A percentile compares a stretch with the other conserved stretches of the same genome.
phyloP scores from a whole-genome alignment of 2,113 vertebrate genomes.

The Phaethon lepturus region DNA sequence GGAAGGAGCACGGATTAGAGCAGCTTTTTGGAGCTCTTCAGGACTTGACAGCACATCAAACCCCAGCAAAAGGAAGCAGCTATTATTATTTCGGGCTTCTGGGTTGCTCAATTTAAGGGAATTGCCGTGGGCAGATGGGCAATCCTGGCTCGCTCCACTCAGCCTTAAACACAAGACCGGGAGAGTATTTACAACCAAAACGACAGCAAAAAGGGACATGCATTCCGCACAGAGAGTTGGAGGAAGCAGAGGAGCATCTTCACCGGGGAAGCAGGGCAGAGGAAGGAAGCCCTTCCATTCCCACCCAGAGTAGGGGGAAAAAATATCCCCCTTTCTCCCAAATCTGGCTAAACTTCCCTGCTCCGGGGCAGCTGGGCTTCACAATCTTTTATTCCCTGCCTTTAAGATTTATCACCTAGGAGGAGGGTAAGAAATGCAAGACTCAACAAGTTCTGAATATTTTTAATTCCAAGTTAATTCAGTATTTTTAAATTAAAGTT shows the following conservation, averaged over 20 bases:
- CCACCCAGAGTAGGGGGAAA: accelerated
- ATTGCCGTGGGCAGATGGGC: not conserved
- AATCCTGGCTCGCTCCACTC: accelerated
- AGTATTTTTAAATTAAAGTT: not conserved
- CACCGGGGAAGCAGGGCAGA: not conserved
- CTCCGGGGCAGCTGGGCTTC: accelerated
- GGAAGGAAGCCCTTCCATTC: not conserved
- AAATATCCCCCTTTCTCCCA: not conserved
- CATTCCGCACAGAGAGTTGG: accelerated
- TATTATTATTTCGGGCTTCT: not conserved
- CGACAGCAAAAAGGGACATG: not conserved
- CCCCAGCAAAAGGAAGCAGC: not conserved
- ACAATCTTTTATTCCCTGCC: accelerated
- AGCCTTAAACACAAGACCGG: not conserved
- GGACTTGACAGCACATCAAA: not conserved
- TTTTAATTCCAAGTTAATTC: not conserved
- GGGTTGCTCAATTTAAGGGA: not conserved
- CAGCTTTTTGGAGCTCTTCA: not conserved
- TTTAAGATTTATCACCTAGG: not conserved
- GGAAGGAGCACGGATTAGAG: not conserved
- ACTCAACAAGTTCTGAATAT: not conserved
- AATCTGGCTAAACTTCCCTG: not conserved
- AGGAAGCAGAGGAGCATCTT: not conserved
- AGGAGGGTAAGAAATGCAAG: not conserved
- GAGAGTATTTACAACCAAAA: not conserved